Evolutionary conservation across 64 coral and sea anemone species (phyloP), one percentile per base, ranked within the genome.

Genomic region (Astreopora myriophthalma): DNA sequence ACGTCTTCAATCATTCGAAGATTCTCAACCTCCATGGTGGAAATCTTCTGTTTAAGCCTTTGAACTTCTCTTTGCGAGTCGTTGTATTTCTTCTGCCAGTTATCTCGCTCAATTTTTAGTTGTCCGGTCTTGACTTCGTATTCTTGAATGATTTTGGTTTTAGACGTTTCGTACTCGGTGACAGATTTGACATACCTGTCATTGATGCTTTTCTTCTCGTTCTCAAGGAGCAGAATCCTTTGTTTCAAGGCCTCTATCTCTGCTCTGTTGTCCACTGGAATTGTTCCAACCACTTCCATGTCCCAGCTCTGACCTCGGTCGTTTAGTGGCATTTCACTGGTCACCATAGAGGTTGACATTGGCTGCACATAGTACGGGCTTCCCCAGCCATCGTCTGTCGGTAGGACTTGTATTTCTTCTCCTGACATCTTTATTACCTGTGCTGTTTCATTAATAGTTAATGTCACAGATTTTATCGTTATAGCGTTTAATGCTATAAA

Each of bases 141-240:
- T 67, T 92, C 90, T 17, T 92, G 90, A 37, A 57, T 71, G 22
- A 85, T 67, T 31, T 86, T 92, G 32, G 90, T 92, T 38, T 49
- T 86, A 7, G 52, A 76, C 17, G 75, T 70, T 48, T 92, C 90
- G 17, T 86, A 86, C 40, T 92, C 90, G n/a, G 80, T 86, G 10
- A 92, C 90, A 2, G 90, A 61, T 30, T 85, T 86, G 46, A 63
- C 7, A 23, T 92, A 92, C 90, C 86, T 92, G 16, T 86, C 81
- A 61, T 76, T 92, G 22, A 92, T 58, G 28, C 52, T 74, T 39
- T 74, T 92, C 80, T 92, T 92, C n/a, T 92, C 90, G 32, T 76
- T 17, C 38, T 92, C 70, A 20, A 74, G 38, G 5, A 62, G 8
- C 26, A 6, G 24, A 23, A 77, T 89, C n/a, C 32, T 60, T 74